These are phyloP conservation scores for Tipula helvola DNA, from an alignment of 2,888 invertebrate species.

Conservation along the genomic window DNA sequence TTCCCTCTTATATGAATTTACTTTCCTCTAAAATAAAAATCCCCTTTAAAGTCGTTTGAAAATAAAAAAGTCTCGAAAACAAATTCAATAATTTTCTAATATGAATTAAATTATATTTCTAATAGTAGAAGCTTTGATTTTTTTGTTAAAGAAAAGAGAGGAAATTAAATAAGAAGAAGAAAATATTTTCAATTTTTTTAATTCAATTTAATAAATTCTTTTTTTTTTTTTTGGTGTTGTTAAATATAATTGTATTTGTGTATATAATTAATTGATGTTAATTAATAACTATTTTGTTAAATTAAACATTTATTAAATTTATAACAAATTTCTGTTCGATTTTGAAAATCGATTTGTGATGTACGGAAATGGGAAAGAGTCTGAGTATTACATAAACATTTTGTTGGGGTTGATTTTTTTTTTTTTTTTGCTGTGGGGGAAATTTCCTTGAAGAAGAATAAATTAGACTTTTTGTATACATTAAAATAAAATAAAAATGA, in stretches of 20 bases:
- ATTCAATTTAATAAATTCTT: background rate
- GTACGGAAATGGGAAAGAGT: background rate
- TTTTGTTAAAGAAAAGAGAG: background rate
- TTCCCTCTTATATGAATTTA: background rate
- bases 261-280: background rate
- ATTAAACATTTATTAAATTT: background rate
- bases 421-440: background rate
- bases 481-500: background rate
- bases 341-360: background rate
- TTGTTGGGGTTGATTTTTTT: background rate
- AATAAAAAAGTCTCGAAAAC: background rate
- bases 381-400: background rate
- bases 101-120: background rate
- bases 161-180: background rate
- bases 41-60: background rate
- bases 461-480: background rate
- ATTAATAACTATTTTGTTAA: background rate
- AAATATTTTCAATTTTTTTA: background rate
- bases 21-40: background rate
- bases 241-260: background rate
- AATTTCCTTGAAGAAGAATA: background rate
- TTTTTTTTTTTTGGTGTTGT: background rate
- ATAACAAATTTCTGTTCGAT: background rate
- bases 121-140: background rate
- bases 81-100: background rate